These are phyloP conservation scores for Trissolcus japonicus DNA, from an alignment of 2,888 invertebrate species.

Conservation along the genomic window DNA sequence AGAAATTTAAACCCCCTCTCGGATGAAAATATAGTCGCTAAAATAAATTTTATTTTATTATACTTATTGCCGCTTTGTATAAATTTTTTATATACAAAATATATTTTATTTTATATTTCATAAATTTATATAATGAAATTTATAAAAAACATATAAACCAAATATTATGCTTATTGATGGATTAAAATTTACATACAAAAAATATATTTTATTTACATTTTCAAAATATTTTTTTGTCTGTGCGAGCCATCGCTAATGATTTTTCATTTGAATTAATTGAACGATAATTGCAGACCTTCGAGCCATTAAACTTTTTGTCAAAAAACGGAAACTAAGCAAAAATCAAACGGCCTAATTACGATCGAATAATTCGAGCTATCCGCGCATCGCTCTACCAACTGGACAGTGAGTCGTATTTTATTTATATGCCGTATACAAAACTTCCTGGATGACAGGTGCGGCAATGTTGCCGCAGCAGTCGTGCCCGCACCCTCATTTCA, in stretches of 20 bases:
- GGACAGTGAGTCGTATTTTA: conserved; percentile 44
- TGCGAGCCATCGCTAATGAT: conserved; percentile 10
- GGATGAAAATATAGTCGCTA: too few relatives aligned
- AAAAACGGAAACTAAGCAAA: conserved; percentile 39
- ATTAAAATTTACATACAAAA: too few relatives aligned
- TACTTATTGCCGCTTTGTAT: too few relatives aligned
- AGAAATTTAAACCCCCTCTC: too few relatives aligned
- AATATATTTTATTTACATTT: too few relatives aligned
- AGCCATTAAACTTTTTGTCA: conserved; percentile 36
- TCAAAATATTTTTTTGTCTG: too few relatives aligned
- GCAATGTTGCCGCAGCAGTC: conserved; percentile 53
- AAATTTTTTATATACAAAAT: too few relatives aligned
- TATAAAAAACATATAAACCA: too few relatives aligned
- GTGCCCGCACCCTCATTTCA: conserved; percentile 42
- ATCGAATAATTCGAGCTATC: conserved; percentile 51
- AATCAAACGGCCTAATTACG: conserved; percentile 52
- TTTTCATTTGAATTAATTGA: conserved; percentile 26
- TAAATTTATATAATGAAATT: too few relatives aligned
- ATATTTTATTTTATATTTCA: too few relatives aligned
- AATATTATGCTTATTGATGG: too few relatives aligned
- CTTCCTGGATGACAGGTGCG: conserved; percentile 51
- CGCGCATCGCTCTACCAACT: conserved; percentile 3
- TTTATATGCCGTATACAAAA: conserved; percentile 54
- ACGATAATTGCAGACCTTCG: conserved; percentile 7
- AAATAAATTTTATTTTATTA: too few relatives aligned